A percentile compares a stretch with the other conserved stretches of the same genome.
Conservation (phyloP, 2,113 vertebrate genomes). For the Hemiprocne comata region DNA sequence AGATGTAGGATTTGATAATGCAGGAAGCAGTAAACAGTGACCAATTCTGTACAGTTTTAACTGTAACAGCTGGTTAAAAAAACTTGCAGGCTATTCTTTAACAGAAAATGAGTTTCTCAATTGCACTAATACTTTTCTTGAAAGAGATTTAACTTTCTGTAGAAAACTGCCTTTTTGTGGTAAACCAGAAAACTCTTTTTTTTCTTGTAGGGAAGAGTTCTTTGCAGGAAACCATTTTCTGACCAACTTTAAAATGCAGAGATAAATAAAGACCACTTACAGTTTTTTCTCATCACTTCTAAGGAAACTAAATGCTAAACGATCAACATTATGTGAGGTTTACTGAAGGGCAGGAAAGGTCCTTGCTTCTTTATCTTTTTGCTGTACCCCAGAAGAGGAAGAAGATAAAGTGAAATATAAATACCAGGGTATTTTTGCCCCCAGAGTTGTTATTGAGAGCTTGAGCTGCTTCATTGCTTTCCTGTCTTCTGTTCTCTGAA, state of each 20-base stretch:
- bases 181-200: neutral
- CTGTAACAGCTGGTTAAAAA: neutral
- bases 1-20: neutral
- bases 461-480: neutral
- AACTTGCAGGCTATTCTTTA: neutral
- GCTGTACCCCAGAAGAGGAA: neutral
- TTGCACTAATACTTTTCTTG: neutral
- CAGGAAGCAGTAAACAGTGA: neutral
- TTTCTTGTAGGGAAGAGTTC: neutral
- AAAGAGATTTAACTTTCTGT: neutral
- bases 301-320: neutral
- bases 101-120: neutral
- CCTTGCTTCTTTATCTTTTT: neutral
- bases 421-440: neutral
- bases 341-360: neutral
- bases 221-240: slow-evolving; percentile 21
- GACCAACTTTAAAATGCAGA: slow-evolving; percentile 12
- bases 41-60: neutral
- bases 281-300: neutral
- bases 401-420: neutral
- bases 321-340: neutral
- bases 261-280: neutral
- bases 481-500: neutral
- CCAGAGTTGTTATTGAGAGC: neutral
- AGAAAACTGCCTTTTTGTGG: neutral